Evolutionary conservation across 2,888 invertebrate species (phyloP), one percentile per base, ranked within the genome.

Genomic region (Halictus quadricinctus): DNA sequence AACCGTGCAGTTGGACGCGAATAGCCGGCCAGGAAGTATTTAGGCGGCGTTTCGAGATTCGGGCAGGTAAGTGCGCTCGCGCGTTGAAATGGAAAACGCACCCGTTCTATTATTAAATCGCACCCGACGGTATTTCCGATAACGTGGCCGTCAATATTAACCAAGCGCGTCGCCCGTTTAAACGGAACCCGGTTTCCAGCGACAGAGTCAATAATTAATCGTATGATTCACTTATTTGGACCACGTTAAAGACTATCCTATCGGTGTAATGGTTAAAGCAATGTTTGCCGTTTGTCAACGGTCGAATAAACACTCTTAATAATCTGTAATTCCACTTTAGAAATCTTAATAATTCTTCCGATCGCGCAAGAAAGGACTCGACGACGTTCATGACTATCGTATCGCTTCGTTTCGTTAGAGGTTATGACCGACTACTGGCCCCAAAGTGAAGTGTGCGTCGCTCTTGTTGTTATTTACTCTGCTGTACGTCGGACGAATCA

Each of bases 181-280:
- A 78, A 69, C 73, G 29, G 73, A 58, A 69, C 79, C 58, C 73
- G n/a, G 74, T 69, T 70, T 6, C 70, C 70, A 13, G n/a, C 66
- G 72, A 72, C 46, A 72, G 25, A 25, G 43, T 46, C 25, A 48
- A 72, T 72, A 46, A 72, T 70, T 70, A 70, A 70, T 70, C 43
- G 13, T 41, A n/a, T 6, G 41, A 21, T 43, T 70, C 41, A 70
- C 41, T 70, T 70, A 43, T 72, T 72, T 72, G 25, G 1, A 13
- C n/a, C 2, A 46, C 8, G 46, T 72, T 15, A 25, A 46, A n/a
- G n/a, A 18, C 46, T 72, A 46, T 12, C 46, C 46, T 15, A 15
- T 8, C 25, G 18, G 13, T 46, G 25, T 7, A 18, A 72, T 25
- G 25, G 3, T 48, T 48, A 36, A 54, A 6, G 5, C 21, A 36